Conservation (phyloP, 2,797 vertebrate species). For the Adrianichthys oophorus region DNA sequence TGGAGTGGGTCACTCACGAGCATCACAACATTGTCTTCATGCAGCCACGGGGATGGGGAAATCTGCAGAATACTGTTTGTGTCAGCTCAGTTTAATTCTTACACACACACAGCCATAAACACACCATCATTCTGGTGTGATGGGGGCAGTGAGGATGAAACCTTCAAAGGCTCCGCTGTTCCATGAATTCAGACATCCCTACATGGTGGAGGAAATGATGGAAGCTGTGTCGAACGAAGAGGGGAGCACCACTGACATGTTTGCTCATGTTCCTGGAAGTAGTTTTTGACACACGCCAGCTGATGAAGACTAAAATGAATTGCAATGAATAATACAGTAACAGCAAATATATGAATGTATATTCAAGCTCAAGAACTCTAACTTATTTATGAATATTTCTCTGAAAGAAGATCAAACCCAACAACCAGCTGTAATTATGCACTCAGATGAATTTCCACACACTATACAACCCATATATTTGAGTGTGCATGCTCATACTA, state of each 20-base stretch:
- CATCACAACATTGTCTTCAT: constrained; percentile 8
- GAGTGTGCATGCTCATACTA: neutral
- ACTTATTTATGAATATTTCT: constrained; percentile 43
- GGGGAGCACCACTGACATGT: neutral
- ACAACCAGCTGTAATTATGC: constrained; percentile 41
- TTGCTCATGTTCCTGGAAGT: constrained; percentile 6
- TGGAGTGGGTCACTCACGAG: constrained; percentile 10
- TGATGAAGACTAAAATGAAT: constrained; percentile 22
- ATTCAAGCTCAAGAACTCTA: constrained; percentile 36
- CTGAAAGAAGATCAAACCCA: constrained; percentile 42
- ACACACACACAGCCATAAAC: constrained; percentile 34
- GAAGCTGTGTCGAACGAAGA: neutral
- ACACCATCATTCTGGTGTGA: constrained; percentile 26
- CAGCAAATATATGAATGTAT: constrained; percentile 30
- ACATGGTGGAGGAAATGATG: neutral
- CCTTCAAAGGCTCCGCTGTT: constrained; percentile 8
- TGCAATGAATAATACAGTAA: neutral
- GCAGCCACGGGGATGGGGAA: constrained; percentile 18
- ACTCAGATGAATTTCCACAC: constrained; percentile 29
- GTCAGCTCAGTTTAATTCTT: constrained; percentile 34
- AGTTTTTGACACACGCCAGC: constrained; percentile 2
- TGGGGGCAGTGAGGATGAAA: constrained; percentile 8
- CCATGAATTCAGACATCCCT: constrained; percentile 6
- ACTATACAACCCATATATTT: too few species aligned
- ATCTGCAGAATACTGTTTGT: constrained; percentile 17